Conservation (phyloP, 2,888 invertebrate genomes). For the Thymelicus lineola region DNA sequence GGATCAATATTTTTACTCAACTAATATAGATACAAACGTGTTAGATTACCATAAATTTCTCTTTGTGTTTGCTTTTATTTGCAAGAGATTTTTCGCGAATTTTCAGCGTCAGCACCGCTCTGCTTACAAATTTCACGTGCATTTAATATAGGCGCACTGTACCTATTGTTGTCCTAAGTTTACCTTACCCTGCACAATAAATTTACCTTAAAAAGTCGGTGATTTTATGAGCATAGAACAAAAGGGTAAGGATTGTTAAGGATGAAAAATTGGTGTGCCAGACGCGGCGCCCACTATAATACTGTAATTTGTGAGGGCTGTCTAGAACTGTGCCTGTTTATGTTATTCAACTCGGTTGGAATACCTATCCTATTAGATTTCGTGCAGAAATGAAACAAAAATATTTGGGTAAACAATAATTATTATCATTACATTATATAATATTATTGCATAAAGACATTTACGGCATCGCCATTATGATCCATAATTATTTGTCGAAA, state of each 20-base stretch:
- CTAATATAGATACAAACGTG: no score
- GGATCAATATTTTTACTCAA: no score
- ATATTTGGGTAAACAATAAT: no score
- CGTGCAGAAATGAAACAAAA: no score
- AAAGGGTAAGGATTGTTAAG: slow-evolving; percentile 38
- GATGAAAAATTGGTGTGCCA: slow-evolving; percentile 40
- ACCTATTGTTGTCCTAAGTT: not conserved
- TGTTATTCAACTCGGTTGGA: not conserved
- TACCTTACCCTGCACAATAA: not conserved
- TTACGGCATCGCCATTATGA: no score
- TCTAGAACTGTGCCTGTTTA: not conserved
- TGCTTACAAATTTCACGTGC: slow-evolving; percentile 12
- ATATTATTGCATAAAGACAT: no score
- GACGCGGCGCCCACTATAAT: slow-evolving; percentile 33
- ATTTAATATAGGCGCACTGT: not conserved
- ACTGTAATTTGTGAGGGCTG: slow-evolving; percentile 22
- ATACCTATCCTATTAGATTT: no score
- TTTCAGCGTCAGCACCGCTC: not conserved
- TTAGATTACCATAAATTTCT: no score
- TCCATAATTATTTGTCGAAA: no score
- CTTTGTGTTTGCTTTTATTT: not conserved
- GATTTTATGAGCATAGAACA: slow-evolving; percentile 29
- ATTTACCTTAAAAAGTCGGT: slow-evolving; percentile 24
- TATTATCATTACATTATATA: no score
- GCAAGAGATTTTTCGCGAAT: not conserved